These are phyloP conservation scores for Ameiurus melas DNA, from an alignment of 2,113 vertebrate genomes.

Conservation along the genomic window DNA sequence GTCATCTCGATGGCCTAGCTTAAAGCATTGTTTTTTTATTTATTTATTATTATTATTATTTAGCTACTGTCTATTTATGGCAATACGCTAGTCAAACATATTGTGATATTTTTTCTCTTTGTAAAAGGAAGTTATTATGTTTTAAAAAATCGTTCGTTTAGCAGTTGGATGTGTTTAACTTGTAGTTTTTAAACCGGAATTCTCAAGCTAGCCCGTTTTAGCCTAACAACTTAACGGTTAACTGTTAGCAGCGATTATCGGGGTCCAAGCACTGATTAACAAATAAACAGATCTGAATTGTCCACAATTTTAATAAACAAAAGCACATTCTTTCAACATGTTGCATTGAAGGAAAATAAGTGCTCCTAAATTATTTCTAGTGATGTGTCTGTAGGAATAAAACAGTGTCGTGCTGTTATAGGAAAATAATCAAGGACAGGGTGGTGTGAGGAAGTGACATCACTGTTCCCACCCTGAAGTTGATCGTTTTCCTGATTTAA, in stretches of 20 bases:
- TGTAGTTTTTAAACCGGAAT: neutral
- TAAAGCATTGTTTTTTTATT: neutral
- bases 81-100: neutral
- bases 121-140: neutral
- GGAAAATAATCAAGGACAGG: neutral
- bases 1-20: slow-evolving; percentile 8
- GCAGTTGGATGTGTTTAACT: neutral
- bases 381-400: neutral
- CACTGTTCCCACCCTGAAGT: neutral
- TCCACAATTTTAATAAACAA: neutral
- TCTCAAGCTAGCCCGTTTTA: neutral
- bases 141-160: neutral
- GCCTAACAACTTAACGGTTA: neutral
- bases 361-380: too few relatives aligned
- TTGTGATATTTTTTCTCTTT: neutral
- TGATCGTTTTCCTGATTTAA: neutral
- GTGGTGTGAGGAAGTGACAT: neutral
- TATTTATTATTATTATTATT: neutral
- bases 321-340: too few relatives aligned
- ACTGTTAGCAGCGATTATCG: neutral
- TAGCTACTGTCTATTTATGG: neutral
- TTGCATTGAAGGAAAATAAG: too few relatives aligned
- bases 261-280: neutral
- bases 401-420: neutral
- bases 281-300: too few relatives aligned